Percentiles rank a stretch among this genome's conserved stretches.
Conservation (phyloP, 2,797 vertebrate genomes). For the Anguilla marmorata region DNA sequence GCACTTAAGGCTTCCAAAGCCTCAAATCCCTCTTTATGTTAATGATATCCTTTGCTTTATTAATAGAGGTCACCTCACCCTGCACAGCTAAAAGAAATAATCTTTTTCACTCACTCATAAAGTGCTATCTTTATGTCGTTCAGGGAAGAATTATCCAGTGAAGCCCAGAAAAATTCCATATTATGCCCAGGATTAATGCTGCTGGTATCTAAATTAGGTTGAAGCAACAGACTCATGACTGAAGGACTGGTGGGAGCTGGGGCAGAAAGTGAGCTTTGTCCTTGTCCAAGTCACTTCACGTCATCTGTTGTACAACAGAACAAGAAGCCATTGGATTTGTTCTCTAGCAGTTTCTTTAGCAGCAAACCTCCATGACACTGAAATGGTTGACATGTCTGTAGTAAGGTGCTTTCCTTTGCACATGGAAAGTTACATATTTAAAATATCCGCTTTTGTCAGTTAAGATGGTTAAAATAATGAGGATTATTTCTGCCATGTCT, state of each 20-base stretch:
- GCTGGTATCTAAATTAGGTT: background rate
- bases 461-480: no score
- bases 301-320: background rate
- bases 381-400: background rate
- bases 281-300: background rate
- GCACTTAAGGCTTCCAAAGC: constrained; percentile 3
- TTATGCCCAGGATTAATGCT: background rate
- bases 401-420: background rate
- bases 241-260: background rate
- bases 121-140: background rate
- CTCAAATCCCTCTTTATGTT: background rate
- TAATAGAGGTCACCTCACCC: constrained; percentile 14
- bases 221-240: background rate
- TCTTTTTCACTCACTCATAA: background rate
- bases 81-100: background rate
- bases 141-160: background rate
- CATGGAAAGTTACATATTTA: background rate
- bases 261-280: background rate
- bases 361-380: background rate
- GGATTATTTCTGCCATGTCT: no score
- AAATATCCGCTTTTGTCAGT: background rate
- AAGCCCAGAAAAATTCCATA: constrained; percentile 2
- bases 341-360: background rate
- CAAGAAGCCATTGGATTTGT: background rate
- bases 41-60: constrained; percentile 10